Percentiles rank a stretch among this genome's conserved stretches.
Evolutionary conservation across 1,140 invertebrate species (phyloP).

Genomic region (Penaeus japonicus): DNA sequence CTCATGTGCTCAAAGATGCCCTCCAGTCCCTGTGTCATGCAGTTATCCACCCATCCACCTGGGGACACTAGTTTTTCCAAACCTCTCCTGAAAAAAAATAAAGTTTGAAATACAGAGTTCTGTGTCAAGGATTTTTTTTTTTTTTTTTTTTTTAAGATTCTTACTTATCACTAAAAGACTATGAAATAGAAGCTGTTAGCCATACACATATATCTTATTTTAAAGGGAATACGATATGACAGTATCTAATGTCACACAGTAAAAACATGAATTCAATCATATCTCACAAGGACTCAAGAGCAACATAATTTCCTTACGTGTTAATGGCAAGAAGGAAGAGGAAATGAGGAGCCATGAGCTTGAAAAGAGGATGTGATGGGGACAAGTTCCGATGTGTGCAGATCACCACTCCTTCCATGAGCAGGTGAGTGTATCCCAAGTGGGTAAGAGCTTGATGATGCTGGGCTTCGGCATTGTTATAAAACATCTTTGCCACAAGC

Average conservation of each 20-base stretch:
- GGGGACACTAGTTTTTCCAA: slow-evolving; percentile 64
- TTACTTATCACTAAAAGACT: too few species aligned
- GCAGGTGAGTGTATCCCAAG: slow-evolving; percentile 66
- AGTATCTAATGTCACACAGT: background rate
- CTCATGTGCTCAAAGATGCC: slow-evolving; percentile 66
- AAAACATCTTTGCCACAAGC: slow-evolving; percentile 69
- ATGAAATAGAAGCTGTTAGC: too few species aligned
- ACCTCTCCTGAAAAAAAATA: slow-evolving; percentile 63
- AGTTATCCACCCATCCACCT: slow-evolving; percentile 67
- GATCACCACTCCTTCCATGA: slow-evolving; percentile 67
- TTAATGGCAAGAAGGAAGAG: slow-evolving; percentile 67
- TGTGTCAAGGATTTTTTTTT: background rate
- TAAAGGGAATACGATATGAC: background rate
- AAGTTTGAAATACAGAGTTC: background rate
- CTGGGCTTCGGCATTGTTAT: slow-evolving; percentile 67
- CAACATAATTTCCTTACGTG: slow-evolving; percentile 58
- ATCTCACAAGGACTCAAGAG: background rate
- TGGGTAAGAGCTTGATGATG: slow-evolving; percentile 67
- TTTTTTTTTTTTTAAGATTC: too few species aligned
- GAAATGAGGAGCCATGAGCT: slow-evolving; percentile 67
- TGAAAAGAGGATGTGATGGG: slow-evolving; percentile 67
- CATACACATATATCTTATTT: too few species aligned
- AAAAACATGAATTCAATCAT: background rate
- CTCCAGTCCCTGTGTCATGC: slow-evolving; percentile 66
- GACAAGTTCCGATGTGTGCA: slow-evolving; percentile 65